phyloP scores from a whole-genome alignment of 1,140 invertebrate species.

The Holotrichia oblita region DNA sequence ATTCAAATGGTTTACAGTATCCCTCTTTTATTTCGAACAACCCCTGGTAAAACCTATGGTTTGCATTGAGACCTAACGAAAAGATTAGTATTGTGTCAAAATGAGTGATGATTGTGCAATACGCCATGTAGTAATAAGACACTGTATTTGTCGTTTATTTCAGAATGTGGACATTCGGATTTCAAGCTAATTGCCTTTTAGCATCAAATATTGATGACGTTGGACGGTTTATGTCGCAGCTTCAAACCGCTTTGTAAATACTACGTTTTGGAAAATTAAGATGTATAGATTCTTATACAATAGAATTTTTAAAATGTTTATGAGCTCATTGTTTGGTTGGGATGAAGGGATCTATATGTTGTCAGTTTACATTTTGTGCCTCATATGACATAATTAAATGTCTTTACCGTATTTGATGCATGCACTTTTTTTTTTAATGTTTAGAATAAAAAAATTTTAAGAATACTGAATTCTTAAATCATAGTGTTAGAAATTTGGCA shows the following conservation, averaged over 20 bases:
- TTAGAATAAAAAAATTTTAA: no score
- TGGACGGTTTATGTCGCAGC: background rate
- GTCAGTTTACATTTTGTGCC: no score
- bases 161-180: conserved; percentile 19
- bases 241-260: background rate
- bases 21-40: conserved; percentile 11
- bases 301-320: background rate
- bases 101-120: conserved; percentile 28
- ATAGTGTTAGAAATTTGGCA: no score
- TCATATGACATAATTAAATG: no score
- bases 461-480: no score
- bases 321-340: background rate
- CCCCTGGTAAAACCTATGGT: conserved; percentile 29
- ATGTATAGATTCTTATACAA: background rate
- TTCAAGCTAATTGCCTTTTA: conserved; percentile 37
- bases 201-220: background rate
- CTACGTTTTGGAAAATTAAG: background rate
- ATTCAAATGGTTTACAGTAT: conserved; percentile 8
- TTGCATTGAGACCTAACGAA: conserved; percentile 22
- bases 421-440: no score
- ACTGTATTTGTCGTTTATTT: conserved; percentile 36
- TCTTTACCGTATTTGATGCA: no score
- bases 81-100: conserved; percentile 30
- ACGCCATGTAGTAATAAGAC: conserved; percentile 9
- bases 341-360: background rate